Base-by-base conservation (phyloP, 2,888 invertebrate species). In the Keiferia lycopersicella region DNA sequence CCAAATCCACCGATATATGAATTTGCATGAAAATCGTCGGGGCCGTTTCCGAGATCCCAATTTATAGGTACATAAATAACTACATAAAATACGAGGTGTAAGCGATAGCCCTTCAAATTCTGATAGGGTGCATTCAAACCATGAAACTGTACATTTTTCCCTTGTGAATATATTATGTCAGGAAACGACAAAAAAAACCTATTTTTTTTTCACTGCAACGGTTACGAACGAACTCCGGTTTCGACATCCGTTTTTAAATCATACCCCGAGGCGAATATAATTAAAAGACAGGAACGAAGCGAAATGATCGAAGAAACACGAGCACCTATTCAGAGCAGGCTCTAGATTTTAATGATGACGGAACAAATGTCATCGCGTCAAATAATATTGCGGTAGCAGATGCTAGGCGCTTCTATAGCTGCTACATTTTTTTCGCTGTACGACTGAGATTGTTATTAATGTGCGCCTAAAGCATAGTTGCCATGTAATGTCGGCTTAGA, bases 201-300 rank as follows among this genome's bases (percentile, higher is more conserved):
- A 39, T 26, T 14, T 1, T 14, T 3, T 45, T 45, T 45, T 1
- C 45, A n/a, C 45, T 16, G n/a, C 1, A n/a, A 41, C n/a, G 12
- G n/a, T 7, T 14, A 41, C 41, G 14, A 41, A 14, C 16, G 16
- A 53, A 53, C 8, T 53, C 0, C 12, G 0, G 8, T 26, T 53
- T 53, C 20, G 53, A 53, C 11, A 30, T 53, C 30, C 26, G 30
- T n/a, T 51, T 63, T 67, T 61, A 53, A 53, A 67, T 73, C 68
- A 72, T 68, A 69, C 71, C 69, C n/a, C 26, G 26, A 12, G 30
- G 53, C 22, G 26, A 20, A 18, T 20, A 18, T 18, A 50, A 53
- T 53, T 53, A 26, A 26, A 14, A 53, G 30, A 53, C 0, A 53
- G n/a, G 30, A 53, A 53, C 20, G 20, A 50, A 18, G 18, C 18